These are phyloP conservation scores for Cinclus mexicanus DNA, from an alignment of 2,113 vertebrate genomes.

Conservation along the genomic window DNA sequence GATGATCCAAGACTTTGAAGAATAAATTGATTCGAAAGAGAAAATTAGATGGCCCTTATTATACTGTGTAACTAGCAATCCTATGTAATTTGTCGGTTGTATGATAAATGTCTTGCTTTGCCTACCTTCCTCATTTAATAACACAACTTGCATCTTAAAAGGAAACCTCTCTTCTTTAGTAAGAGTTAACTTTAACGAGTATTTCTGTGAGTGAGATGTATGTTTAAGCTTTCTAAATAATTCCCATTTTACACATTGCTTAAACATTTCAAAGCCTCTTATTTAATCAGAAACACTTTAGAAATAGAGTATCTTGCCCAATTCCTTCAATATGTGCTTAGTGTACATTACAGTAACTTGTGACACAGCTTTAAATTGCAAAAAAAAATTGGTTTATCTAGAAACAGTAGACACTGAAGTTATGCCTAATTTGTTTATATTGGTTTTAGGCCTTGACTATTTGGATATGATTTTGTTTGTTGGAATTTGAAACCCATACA, in stretches of 20 bases:
- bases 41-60: conserved; percentile 83
- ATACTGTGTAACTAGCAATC: conserved; percentile 77
- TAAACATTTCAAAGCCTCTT: not conserved
- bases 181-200: conserved; percentile 39
- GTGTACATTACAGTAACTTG: not conserved
- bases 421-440: not conserved
- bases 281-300: not conserved
- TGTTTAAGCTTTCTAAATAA: not conserved
- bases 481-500: not conserved
- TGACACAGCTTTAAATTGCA: not conserved
- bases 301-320: not conserved
- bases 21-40: conserved; percentile 84
- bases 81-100: conserved; percentile 76
- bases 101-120: conserved; percentile 76
- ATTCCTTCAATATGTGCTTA: not conserved
- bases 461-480: not conserved
- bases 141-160: conserved; percentile 44
- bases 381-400: not conserved
- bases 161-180: conserved; percentile 46
- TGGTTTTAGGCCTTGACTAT: not conserved
- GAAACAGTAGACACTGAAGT: not conserved
- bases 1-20: conserved; percentile 75
- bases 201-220: not conserved
- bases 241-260: not conserved
- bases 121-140: conserved; percentile 70